phyloP scores from a whole-genome alignment of 2,797 vertebrate species.

The Tiaroga cobitis region DNA sequence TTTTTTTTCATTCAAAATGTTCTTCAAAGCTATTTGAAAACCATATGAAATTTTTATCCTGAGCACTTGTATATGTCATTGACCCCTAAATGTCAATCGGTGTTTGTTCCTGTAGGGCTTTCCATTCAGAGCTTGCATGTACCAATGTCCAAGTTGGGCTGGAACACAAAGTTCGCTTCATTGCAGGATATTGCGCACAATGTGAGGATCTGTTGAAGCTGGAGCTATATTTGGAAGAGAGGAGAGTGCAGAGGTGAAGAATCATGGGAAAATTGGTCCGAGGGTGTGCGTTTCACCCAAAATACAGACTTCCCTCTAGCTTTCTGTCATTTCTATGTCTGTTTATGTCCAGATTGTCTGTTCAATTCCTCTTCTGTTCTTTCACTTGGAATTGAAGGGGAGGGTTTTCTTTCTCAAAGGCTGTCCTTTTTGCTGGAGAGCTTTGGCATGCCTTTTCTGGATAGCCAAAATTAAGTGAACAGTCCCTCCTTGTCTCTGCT shows the following conservation, averaged over 20 bases:
- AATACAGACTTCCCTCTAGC: slow-evolving; percentile 48
- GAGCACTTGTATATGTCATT: neutral
- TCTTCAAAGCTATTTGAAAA: neutral
- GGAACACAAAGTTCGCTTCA: slow-evolving; percentile 24
- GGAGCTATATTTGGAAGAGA: slow-evolving; percentile 68
- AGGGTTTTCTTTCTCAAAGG: slow-evolving; percentile 69
- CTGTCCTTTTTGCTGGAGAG: slow-evolving; percentile 73
- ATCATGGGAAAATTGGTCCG: slow-evolving; percentile 35
- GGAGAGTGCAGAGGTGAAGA: slow-evolving; percentile 44
- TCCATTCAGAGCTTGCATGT: slow-evolving; percentile 9
- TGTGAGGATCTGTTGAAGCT: slow-evolving; percentile 68
- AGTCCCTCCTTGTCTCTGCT: slow-evolving; percentile 71
- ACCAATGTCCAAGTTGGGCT: slow-evolving; percentile 2
- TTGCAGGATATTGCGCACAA: slow-evolving; percentile 62
- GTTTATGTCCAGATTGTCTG: slow-evolving; percentile 49
- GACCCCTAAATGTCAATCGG: neutral
- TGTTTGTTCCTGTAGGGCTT: slow-evolving; percentile 19
- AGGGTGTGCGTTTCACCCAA: slow-evolving; percentile 18
- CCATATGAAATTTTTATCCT: neutral
- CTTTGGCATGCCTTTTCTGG: slow-evolving; percentile 61
- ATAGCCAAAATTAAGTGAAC: slow-evolving; percentile 74
- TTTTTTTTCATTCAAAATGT: neutral
- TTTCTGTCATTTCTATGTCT: slow-evolving; percentile 40
- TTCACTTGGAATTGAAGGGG: slow-evolving; percentile 64
- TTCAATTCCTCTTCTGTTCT: slow-evolving; percentile 78